These are phyloP conservation scores for Mesorhabditis sp. DNA, from an alignment of 2,888 invertebrate genomes.

Conservation along the genomic window DNA sequence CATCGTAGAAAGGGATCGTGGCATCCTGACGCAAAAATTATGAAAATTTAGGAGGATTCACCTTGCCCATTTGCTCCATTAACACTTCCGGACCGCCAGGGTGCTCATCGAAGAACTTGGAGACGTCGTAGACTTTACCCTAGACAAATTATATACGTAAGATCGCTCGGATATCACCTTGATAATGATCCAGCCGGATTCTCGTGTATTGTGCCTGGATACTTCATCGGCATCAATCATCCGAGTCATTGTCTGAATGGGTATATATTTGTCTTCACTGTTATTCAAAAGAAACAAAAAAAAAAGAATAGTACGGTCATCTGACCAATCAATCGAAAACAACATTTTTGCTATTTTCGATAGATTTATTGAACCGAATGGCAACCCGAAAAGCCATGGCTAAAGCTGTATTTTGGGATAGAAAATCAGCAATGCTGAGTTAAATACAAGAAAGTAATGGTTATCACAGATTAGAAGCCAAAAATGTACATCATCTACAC, in stretches of 20 bases:
- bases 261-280: no score
- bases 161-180: not conserved
- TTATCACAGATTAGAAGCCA: no score
- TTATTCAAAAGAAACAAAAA: no score
- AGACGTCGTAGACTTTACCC: constrained; percentile 5
- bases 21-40: constrained; percentile 66
- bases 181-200: not conserved
- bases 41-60: not conserved
- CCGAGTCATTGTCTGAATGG: not conserved
- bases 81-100: constrained; percentile 3
- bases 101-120: constrained; percentile 4
- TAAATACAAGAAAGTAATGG: no score
- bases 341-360: no score
- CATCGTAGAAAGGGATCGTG: constrained; percentile 93
- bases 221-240: not conserved
- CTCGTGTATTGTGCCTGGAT: not conserved
- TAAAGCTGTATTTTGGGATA: no score
- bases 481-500: not conserved
- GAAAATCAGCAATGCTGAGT: no score
- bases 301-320: no score
- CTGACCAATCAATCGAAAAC: no score
- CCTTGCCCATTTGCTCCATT: not conserved
- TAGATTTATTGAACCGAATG: no score
- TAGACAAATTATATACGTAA: not conserved
- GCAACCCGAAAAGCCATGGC: no score